Evolutionary conservation across 2,888 invertebrate genomes (phyloP), one percentile per base, ranked within the genome.

Genomic region (Drosophila anceps): DNA sequence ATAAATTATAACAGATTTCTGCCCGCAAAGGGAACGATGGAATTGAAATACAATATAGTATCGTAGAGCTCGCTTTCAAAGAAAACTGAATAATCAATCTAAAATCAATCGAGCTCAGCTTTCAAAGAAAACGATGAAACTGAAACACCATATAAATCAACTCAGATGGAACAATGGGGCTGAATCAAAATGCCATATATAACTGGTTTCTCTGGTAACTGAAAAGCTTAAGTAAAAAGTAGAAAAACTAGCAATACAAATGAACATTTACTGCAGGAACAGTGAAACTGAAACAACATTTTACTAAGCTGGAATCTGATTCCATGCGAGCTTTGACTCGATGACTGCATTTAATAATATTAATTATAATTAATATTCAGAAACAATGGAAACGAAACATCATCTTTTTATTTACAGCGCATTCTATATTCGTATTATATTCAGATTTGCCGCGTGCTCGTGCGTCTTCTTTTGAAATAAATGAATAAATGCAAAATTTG

Each of bases 401-500:
- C 15, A 46, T 37, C 5, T 46, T 0, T 15, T 7, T 5, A 48
- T 27, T 24, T 18, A 9, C 29, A 70, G 72, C 12, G 72, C 12
- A 73, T 59, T 7, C 12, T 13, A 9, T 12, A 29, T 44, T 73
- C 54, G 59, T 1, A 18, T 44, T 20, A 13, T 20, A 1, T 3
- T 0, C 3, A 33, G 7, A n/a, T 31, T 6, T 33, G 3, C 7
- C 55, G 46, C 33, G 54, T 46, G 59, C 54, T 55, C 43, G 58
- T 63, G 73, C 62, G 62, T 67, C 46, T 53, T 37, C n/a, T 39
- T 33, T 20, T 31, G 10, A 43, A 35, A 53, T 24, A 50, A 37
- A 31, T 44, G 3, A 60, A 41, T 43, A 57, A 65, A 66, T 15
- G 51, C 20, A 55, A 57, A 73, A 66, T n/a, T 41, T 55, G 61